Percentiles rank a stretch among this genome's conserved stretches.
phyloP scores from a whole-genome alignment of 2,797 vertebrate species.

The Cyclura pinguis region DNA sequence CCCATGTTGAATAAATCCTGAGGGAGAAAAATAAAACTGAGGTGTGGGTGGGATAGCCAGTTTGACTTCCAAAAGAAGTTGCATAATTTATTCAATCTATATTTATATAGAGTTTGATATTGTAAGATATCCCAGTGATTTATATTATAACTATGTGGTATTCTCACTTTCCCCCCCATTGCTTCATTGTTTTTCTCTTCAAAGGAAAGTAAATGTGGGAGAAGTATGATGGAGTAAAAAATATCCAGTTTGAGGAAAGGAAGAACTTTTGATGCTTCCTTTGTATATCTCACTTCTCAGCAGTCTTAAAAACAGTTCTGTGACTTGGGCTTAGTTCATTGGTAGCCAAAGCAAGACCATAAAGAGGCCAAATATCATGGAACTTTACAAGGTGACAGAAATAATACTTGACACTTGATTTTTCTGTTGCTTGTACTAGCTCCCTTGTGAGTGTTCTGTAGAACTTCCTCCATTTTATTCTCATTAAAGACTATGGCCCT shows the following conservation, averaged over 20 bases:
- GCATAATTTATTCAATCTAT: too few species aligned
- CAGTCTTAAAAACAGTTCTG: neutral
- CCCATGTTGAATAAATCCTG: too few species aligned
- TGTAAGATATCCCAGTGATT: too few species aligned
- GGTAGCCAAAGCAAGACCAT: neutral
- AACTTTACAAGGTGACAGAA: neutral
- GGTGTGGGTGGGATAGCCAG: too few species aligned
- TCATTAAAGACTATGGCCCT: neutral
- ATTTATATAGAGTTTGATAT: too few species aligned
- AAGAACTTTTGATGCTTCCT: neutral
- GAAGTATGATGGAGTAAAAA: too few species aligned
- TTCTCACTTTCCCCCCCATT: too few species aligned
- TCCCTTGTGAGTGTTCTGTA: slow-evolving; percentile 21
- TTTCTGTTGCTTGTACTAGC: neutral
- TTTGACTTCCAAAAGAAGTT: too few species aligned
- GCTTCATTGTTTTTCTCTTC: too few species aligned
- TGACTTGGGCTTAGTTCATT: neutral
- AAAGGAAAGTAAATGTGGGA: too few species aligned
- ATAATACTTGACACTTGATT: rapidly evolving
- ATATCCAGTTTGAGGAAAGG: neutral
- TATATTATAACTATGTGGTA: too few species aligned
- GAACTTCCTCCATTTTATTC: slow-evolving; percentile 20
- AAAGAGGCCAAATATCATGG: neutral
- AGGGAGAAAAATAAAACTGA: too few species aligned
- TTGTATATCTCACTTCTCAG: neutral